These are phyloP conservation scores for Bombus fervidus DNA, from an alignment of 1,140 invertebrate species.

Conservation along the genomic window DNA sequence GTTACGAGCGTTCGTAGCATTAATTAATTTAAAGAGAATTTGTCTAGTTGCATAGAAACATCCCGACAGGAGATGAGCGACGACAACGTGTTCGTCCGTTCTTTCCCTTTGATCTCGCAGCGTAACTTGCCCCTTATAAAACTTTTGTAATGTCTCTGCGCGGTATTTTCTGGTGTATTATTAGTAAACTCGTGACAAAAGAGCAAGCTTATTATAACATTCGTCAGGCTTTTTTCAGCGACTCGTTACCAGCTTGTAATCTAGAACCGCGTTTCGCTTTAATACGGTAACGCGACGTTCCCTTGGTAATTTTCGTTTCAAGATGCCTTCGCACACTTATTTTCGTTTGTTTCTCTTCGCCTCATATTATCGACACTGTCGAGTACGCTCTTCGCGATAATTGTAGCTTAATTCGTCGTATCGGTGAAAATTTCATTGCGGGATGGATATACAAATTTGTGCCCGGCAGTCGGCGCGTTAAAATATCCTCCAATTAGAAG, in stretches of 20 bases:
- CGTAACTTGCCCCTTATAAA: background rate
- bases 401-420: background rate
- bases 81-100: background rate
- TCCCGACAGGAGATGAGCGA: background rate
- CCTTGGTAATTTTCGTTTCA: background rate
- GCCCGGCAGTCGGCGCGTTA: background rate
- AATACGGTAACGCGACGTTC: too few species aligned
- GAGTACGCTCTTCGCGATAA: background rate
- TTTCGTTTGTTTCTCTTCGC: background rate
- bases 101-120: conserved; percentile 17
- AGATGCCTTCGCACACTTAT: too few species aligned
- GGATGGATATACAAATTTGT: background rate
- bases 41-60: conserved; percentile 6
- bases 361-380: background rate
- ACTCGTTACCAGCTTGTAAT: background rate
- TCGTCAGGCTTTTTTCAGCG: background rate
- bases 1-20: background rate
- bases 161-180: background rate
- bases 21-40: conserved; percentile 14
- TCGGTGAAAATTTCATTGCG: conserved; percentile 8
- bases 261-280: background rate
- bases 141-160: conserved; percentile 2
- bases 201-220: background rate
- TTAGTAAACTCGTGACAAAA: background rate
- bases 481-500: conserved; percentile 16